These are phyloP conservation scores for Montipora capitata DNA, from an alignment of 92 coral and sea anemone genomes.

Conservation along the genomic window DNA sequence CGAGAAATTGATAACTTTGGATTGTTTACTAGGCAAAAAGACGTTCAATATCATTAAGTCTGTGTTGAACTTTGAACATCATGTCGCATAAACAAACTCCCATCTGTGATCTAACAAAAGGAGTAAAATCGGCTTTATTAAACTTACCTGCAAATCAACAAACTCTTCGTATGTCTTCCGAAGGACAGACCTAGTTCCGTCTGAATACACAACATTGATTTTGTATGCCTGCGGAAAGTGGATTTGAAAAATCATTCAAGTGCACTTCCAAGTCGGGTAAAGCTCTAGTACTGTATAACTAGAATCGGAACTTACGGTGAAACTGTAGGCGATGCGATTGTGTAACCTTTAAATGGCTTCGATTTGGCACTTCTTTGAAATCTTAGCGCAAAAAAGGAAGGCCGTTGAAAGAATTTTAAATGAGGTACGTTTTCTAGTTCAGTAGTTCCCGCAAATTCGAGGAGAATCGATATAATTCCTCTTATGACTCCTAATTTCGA, in stretches of 20 bases:
- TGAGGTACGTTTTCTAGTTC: too few relatives aligned
- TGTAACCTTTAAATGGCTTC: too few relatives aligned
- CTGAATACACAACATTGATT: slow-evolving; percentile 32
- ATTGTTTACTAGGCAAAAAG: background rate
- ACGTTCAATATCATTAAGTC: background rate
- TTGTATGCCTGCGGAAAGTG: slow-evolving; percentile 17
- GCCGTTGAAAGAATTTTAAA: too few relatives aligned
- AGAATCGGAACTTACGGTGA: too few relatives aligned
- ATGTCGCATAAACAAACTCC: background rate
- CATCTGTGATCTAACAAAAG: background rate
- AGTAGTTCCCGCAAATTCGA: too few relatives aligned
- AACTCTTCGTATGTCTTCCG: slow-evolving; percentile 43
- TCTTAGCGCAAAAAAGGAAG: too few relatives aligned
- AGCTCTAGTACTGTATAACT: too few relatives aligned
- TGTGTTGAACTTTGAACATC: background rate
- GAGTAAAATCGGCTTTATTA: background rate
- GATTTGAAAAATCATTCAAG: background rate
- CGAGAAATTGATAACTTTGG: too few relatives aligned
- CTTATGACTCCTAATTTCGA: too few relatives aligned
- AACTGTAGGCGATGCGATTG: too few relatives aligned
- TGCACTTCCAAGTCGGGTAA: background rate
- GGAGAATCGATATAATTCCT: too few relatives aligned
- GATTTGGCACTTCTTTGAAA: too few relatives aligned
- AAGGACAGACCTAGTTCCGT: slow-evolving; percentile 26
- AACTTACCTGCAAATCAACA: slow-evolving; percentile 44